These are phyloP conservation scores for Agrilus planipennis DNA, from an alignment of 1,140 invertebrate genomes.

Conservation along the genomic window DNA sequence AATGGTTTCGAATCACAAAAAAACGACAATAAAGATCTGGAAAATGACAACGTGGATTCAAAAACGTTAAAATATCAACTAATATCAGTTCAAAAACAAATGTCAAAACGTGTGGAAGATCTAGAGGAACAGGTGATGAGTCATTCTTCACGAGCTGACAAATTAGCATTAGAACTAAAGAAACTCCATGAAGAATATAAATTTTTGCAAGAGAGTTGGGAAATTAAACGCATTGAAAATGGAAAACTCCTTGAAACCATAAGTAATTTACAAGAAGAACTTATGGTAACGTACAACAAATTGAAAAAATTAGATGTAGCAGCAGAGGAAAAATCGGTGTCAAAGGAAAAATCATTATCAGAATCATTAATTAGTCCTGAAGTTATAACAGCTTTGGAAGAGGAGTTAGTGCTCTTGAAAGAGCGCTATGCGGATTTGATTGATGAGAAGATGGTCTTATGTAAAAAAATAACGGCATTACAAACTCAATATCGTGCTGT, in stretches of 20 bases:
- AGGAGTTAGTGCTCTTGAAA: slow-evolving; percentile 40
- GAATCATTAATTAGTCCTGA: slow-evolving; percentile 11
- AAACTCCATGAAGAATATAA: too few relatives aligned
- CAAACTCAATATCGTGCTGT: slow-evolving; percentile 25
- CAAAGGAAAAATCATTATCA: slow-evolving; percentile 1
- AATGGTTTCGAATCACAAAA: neutral
- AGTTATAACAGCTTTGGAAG: slow-evolving; percentile 29
- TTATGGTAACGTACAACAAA: slow-evolving; percentile 37
- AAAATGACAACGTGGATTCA: slow-evolving; percentile 23
- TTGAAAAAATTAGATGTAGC: slow-evolving; percentile 30
- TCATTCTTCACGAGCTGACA: too few relatives aligned
- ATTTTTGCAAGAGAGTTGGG: too few relatives aligned
- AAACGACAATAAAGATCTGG: neutral
- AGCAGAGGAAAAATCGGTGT: neutral
- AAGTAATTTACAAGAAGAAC: slow-evolving; percentile 33
- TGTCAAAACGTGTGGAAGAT: slow-evolving; percentile 32
- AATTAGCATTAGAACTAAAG: too few relatives aligned
- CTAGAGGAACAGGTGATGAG: slow-evolving; percentile 30
- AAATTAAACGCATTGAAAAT: slow-evolving; percentile 31
- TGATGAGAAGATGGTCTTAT: slow-evolving; percentile 37
- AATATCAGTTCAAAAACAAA: slow-evolving; percentile 28
- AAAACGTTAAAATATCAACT: slow-evolving; percentile 31
- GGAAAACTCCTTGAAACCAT: slow-evolving; percentile 29
- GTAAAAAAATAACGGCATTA: slow-evolving; percentile 29
- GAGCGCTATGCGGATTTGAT: slow-evolving; percentile 37